Evolutionary conservation across 1,140 invertebrate species (phyloP), one percentile per base, ranked within the genome.

Genomic region (Drosophila repletoides): DNA sequence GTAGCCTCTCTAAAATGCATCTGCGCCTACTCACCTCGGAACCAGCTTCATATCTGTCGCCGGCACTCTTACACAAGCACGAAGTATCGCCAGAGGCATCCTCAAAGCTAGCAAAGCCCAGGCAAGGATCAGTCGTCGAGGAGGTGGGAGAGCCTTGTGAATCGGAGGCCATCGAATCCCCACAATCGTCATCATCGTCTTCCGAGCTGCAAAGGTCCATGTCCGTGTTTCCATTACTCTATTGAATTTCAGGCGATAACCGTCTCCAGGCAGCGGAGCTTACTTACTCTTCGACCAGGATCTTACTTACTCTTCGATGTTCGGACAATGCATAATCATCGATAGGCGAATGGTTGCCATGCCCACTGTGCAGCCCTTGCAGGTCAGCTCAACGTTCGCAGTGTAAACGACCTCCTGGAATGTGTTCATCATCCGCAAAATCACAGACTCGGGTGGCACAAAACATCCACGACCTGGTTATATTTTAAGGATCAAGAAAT

Each of bases 281-380:
- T 84, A 83, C 79, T 86, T 86, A 86, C 80, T 65, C 53, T 29
- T 68, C 51, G 5, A 84, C n/a, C n/a, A n/a, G 52, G 53, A 33
- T 56, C 28, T 33, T 84, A 83, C 79, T 86, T 86, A 86, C 80
- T 65, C 53, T 29, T 68, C 51, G 5, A 84, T 7, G 31, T 7
- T 29, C 28, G 53, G 67, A 34, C 80, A 79, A 5, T 40, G 22
- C 80, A 76, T 86, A 12, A 5, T 21, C 63, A 86, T 63, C 22
- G 55, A 56, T 4, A 86, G 52, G n/a, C 68, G 63, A 7, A 86
- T 17, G 1, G 40, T 68, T 10, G 33, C 15, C 24, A 86, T 41
- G 43, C 80, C 80, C 14, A 86, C 75, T 3, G 80, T 86, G 38
- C 80, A 86, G n/a, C 72, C 75, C 9, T 60, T 61, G 51, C 75